Conservation (phyloP, 2,113 vertebrate species). For the Lepus timidus region DNA sequence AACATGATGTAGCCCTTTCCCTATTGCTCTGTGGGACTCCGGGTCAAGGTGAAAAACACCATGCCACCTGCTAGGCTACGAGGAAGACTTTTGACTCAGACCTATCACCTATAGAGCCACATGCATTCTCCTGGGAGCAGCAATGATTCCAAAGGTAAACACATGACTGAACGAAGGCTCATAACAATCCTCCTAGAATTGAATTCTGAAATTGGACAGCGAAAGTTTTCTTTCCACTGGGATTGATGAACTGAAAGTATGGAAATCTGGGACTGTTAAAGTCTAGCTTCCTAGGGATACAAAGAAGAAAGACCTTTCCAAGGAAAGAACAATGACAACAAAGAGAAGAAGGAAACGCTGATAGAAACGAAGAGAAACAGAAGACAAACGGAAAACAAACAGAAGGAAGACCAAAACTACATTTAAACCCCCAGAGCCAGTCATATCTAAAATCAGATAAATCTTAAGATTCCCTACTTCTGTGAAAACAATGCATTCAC, state of each 20-base stretch:
- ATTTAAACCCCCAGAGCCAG: neutral
- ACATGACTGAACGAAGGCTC: neutral
- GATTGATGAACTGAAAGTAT: neutral
- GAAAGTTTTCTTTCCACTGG: neutral
- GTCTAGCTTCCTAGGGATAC: neutral
- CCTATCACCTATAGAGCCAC: neutral
- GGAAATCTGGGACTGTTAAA: neutral
- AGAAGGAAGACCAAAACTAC: neutral
- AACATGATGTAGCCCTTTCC: neutral
- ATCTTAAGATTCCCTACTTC: neutral
- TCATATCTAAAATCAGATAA: neutral
- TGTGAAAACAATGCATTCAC: neutral
- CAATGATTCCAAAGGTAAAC: neutral
- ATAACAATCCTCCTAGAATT: neutral
- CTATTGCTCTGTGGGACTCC: neutral
- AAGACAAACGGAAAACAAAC: neutral
- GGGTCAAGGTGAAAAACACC: neutral
- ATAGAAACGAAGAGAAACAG: neutral
- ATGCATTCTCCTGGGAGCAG: neutral
- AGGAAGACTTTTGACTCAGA: neutral
- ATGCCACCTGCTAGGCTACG: neutral
- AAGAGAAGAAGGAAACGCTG: neutral
- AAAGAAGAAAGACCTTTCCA: neutral
- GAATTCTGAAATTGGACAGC: neutral
- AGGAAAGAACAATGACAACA: neutral